Evolutionary conservation across 2,888 invertebrate species (phyloP).

Genomic region (Leptinotarsa tumamoca): DNA sequence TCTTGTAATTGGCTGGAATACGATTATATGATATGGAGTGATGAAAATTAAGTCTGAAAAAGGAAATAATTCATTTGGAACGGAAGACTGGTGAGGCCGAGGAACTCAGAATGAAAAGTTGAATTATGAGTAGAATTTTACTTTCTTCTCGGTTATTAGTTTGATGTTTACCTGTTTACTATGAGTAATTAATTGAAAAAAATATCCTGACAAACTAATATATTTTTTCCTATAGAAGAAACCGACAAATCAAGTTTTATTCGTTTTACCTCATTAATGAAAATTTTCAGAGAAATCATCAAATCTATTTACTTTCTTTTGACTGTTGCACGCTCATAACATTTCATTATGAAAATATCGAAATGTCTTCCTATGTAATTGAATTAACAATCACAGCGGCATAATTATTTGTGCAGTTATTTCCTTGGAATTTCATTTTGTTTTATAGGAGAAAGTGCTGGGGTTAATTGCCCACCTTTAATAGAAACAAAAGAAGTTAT

Average conservation of each 20-base stretch:
- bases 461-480: constrained; percentile 12
- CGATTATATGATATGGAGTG: too few relatives aligned
- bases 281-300: background rate
- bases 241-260: background rate
- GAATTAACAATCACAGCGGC: constrained; percentile 4
- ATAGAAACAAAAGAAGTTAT: constrained; percentile 4
- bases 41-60: too few relatives aligned
- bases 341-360: constrained; percentile 1
- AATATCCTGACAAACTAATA: background rate
- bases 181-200: background rate
- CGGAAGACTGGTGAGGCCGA: too few relatives aligned
- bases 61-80: too few relatives aligned
- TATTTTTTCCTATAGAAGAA: background rate
- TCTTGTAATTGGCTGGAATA: too few relatives aligned
- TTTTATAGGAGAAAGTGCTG: constrained; percentile 9
- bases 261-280: constrained; percentile 7
- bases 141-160: too few relatives aligned
- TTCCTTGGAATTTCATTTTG: constrained; percentile 13
- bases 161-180: too few relatives aligned
- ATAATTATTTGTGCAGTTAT: constrained; percentile 1
- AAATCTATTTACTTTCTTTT: background rate
- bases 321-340: background rate
- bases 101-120: too few relatives aligned
- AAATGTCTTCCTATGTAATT: constrained; percentile 13
- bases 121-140: too few relatives aligned